phyloP scores from a whole-genome alignment of 2,797 vertebrate genomes.

The Spinus pinus region DNA sequence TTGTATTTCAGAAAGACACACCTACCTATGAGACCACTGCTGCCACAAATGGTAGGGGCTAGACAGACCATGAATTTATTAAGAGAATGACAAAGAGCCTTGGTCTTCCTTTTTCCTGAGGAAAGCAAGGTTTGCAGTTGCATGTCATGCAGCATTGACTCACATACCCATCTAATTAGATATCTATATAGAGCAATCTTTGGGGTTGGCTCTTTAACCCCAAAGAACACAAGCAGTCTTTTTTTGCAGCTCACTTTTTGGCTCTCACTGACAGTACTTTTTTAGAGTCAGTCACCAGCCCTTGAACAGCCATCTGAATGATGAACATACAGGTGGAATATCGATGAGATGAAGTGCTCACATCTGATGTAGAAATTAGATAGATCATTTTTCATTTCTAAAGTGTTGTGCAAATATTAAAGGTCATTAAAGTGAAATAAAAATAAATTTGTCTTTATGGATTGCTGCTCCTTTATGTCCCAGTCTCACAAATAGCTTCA shows the following conservation, averaged over 20 bases:
- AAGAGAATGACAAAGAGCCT: not conserved
- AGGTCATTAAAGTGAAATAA: not conserved
- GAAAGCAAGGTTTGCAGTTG: not conserved
- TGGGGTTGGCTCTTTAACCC: not conserved
- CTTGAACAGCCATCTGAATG: not conserved
- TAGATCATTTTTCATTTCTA: not conserved
- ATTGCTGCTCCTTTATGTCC: not conserved
- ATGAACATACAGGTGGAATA: not conserved
- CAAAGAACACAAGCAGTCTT: not conserved
- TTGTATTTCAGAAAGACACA: not conserved
- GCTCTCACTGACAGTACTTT: not conserved
- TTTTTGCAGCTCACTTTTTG: not conserved
- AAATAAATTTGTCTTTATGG: not conserved
- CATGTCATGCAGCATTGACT: not conserved
- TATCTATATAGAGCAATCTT: not conserved
- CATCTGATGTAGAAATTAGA: not conserved
- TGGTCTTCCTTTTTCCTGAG: not conserved
- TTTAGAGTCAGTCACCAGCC: not conserved
- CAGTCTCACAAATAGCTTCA: not conserved
- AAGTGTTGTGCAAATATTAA: slow-evolving; percentile 6
- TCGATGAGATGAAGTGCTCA: not conserved
- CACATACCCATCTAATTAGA: not conserved
- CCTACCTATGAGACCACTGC: not conserved
- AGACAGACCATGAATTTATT: not conserved
- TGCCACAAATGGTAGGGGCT: not conserved